Evolutionary conservation across 2,113 vertebrate genomes (phyloP).

Genomic region (Percina caprodes): DNA sequence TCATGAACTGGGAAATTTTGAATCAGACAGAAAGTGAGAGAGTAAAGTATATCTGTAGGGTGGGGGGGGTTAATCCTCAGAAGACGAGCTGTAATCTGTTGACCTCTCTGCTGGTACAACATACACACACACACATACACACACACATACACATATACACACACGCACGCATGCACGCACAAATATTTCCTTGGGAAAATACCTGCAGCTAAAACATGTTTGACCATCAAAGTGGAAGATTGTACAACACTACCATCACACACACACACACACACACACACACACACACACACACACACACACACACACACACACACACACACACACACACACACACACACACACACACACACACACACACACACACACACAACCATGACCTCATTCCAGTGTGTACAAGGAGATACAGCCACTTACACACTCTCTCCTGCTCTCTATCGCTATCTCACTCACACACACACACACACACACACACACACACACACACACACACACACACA

Average conservation of each 20-base stretch:
- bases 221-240: conserved; percentile 71
- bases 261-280: conserved; percentile 18
- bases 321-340: conserved; percentile 35
- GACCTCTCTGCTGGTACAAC: conserved; percentile 52
- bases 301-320: conserved; percentile 35
- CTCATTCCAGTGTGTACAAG: conserved; percentile 56
- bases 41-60: conserved; percentile 52
- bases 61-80: conserved; percentile 53
- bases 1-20: neutral
- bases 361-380: conserved; percentile 58
- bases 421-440: conserved; percentile 46
- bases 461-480: conserved; percentile 32
- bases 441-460: no score
- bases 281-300: conserved; percentile 22
- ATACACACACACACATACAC: conserved; percentile 41
- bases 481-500: conserved; percentile 23
- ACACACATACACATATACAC: conserved; percentile 22
- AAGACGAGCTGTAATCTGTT: conserved; percentile 61
- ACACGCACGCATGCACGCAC: conserved; percentile 17
- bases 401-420: conserved; percentile 53
- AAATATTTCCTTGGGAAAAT: conserved; percentile 48
- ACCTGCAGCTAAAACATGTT: conserved; percentile 71
- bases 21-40: conserved; percentile 18
- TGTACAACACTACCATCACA: conserved; percentile 45
- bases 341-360: conserved; percentile 33